These are phyloP conservation scores for Atrichornis clamosus DNA, from an alignment of 2,113 vertebrate species.

Conservation along the genomic window DNA sequence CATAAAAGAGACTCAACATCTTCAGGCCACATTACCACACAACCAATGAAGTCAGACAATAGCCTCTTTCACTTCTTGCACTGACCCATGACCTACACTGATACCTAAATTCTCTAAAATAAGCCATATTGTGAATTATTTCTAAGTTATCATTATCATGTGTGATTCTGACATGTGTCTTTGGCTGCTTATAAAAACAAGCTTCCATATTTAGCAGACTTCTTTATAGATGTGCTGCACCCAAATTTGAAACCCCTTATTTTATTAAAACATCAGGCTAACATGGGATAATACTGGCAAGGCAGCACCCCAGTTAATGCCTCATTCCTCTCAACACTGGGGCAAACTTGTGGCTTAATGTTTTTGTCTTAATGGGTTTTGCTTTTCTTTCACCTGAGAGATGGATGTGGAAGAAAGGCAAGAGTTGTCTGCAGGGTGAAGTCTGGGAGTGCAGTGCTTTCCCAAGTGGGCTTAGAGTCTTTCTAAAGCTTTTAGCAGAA, in stretches of 20 bases:
- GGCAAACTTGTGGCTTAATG: neutral
- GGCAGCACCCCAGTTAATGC: neutral
- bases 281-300: neutral
- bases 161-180: neutral
- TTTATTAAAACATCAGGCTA: neutral
- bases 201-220: neutral
- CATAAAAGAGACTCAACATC: slow-evolving; percentile 2
- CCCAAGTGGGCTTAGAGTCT: neutral
- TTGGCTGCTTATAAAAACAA: neutral
- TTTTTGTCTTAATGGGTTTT: neutral
- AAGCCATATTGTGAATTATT: neutral
- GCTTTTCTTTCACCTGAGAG: neutral
- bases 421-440: too few relatives aligned
- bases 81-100: rapidly evolving
- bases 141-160: neutral
- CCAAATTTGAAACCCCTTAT: neutral
- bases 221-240: neutral
- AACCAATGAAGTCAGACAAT: neutral
- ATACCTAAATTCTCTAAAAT: neutral
- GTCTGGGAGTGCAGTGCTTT: neutral
- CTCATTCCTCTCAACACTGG: neutral
- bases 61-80: neutral
- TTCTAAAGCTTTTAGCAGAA: neutral
- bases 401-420: neutral
- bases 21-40: neutral